A percentile compares a stretch with the other conserved stretches of the same genome.
phyloP scores from a whole-genome alignment of 2,888 invertebrate genomes.

The Microplitis deprimator region DNA sequence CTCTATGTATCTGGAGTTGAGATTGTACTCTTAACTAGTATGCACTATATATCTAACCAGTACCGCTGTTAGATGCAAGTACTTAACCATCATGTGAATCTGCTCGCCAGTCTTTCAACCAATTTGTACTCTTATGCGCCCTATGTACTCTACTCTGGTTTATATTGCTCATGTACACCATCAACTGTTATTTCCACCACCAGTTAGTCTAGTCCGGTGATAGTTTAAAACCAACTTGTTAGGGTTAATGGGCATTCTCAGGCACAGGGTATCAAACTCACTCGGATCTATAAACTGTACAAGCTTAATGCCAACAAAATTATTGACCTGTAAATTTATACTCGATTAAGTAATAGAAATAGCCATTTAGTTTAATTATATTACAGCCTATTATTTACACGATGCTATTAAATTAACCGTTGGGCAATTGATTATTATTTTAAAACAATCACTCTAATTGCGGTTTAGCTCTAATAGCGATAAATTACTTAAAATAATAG shows the following conservation, averaged over 20 bases:
- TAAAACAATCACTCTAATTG: not conserved
- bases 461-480: not conserved
- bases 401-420: not conserved
- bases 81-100: conserved; percentile 1
- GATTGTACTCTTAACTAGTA: not conserved
- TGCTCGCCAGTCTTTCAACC: not conserved
- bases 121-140: not conserved
- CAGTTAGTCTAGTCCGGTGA: not conserved
- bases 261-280: conserved; percentile 16
- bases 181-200: not conserved
- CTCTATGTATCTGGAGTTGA: too few relatives aligned
- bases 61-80: not conserved
- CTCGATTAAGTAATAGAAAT: conserved; percentile 34
- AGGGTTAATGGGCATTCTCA: conserved; percentile 34
- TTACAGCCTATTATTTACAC: conserved; percentile 5
- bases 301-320: conserved; percentile 20
- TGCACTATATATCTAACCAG: not conserved
- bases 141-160: not conserved
- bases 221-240: conserved; percentile 20
- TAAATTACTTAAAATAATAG: not conserved
- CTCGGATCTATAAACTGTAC: conserved; percentile 16
- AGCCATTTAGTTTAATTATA: conserved; percentile 32
- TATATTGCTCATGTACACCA: not conserved
- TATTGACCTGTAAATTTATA: conserved; percentile 34
- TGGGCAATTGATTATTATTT: not conserved